These are phyloP conservation scores for Pseudochirops cupreus DNA, from an alignment of 2,797 vertebrate genomes.

Conservation along the genomic window DNA sequence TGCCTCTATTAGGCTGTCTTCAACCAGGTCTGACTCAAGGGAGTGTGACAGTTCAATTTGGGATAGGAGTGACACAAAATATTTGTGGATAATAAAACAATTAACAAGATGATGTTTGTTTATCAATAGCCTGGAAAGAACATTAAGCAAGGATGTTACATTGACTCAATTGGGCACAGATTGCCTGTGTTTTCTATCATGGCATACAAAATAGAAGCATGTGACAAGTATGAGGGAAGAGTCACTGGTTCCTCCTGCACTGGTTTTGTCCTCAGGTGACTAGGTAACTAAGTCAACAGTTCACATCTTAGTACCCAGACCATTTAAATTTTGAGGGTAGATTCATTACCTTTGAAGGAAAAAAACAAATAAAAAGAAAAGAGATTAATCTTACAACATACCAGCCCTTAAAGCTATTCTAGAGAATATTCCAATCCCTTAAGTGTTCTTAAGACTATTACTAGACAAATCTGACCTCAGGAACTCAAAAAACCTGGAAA, in stretches of 20 bases:
- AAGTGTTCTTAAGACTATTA: not conserved
- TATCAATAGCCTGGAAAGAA: not conserved
- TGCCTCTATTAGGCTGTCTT: not conserved
- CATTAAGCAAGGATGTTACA: not conserved
- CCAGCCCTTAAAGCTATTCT: not conserved
- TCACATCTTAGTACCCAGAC: not conserved
- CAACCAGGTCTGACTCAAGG: not conserved
- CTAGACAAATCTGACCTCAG: not conserved
- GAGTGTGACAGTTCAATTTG: not conserved
- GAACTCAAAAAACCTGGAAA: not conserved
- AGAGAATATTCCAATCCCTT: not conserved
- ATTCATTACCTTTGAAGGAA: not conserved
- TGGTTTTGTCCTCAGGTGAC: not conserved
- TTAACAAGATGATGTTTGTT: not conserved
- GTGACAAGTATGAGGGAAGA: not conserved
- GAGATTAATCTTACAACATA: not conserved
- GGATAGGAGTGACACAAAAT: not conserved
- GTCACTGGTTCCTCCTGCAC: not conserved
- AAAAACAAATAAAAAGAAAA: not conserved
- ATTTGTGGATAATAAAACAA: not conserved
- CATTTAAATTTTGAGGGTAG: not conserved
- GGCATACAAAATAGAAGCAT: not conserved
- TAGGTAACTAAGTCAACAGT: not conserved
- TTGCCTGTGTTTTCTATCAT: not conserved
- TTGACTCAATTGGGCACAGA: not conserved